Evolutionary conservation across 1,140 invertebrate genomes (phyloP), one percentile per base, ranked within the genome.

Genomic region (Meteorus sp.): DNA sequence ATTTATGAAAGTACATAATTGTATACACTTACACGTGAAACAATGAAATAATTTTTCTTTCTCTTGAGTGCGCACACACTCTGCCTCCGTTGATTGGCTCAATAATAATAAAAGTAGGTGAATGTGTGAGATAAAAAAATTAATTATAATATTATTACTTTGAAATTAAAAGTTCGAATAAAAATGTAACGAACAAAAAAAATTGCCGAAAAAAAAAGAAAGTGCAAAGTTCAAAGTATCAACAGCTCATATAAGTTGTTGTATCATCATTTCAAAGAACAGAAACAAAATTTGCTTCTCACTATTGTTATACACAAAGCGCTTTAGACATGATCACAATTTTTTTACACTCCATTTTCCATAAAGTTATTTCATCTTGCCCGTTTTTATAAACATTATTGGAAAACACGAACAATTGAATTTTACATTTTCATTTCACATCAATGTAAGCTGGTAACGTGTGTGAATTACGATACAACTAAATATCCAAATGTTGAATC

Each of bases 351-450:
- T n/a, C n/a, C n/a, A n/a, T n/a, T n/a, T n/a, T n/a, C n/a, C n/a
- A n/a, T n/a, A n/a, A n/a, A n/a, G 57, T 58, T 43, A 59, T 63
- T 64, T 70, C 59, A 57, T 74, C 74, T 75, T 64, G 70, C 77
- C 76, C 77, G 73, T 72, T 75, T 70, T 66, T 66, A 58, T 74
- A 73, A 66, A 70, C 71, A 37, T 62, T 64, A 67, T 67, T 60
- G 55, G 44, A 59, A 44, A 48, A 55, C 15, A 60, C 22, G 29
- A 17, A 27, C 1, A 33, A 20, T 23, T 20, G 7, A 53, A n/a
- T n/a, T n/a, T n/a, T n/a, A n/a, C n/a, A n/a, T n/a, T n/a, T 52
- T 41, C 8, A 35, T 22, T 56, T 59, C 48, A 48, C 25, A 61
- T 43, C 22, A 43, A 8, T 53, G 23, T 48, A 52, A 60, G 50